A percentile compares a stretch with the other conserved stretches of the same genome.
phyloP scores from a whole-genome alignment of 2,797 vertebrate genomes.

The Acanthurus lineatus region DNA sequence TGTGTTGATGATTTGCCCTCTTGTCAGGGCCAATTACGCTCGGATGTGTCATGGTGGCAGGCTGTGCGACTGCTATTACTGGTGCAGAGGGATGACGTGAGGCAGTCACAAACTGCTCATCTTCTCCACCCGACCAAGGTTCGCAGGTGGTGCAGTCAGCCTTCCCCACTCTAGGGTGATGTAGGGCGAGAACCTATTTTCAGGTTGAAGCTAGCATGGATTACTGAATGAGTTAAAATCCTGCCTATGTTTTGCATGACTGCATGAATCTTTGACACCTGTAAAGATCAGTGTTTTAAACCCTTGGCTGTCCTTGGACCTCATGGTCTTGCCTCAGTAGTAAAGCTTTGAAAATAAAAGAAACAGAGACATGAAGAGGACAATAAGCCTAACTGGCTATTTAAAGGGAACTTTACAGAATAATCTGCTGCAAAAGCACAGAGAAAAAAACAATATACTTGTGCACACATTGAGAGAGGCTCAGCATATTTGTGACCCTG shows the following conservation, averaged over 20 bases:
- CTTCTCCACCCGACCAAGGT: slow-evolving; percentile 66
- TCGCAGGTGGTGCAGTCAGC: slow-evolving; percentile 68
- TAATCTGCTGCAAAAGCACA: neutral
- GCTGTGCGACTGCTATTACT: slow-evolving; percentile 84
- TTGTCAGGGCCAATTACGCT: slow-evolving; percentile 99
- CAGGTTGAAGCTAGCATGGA: slow-evolving; percentile 58
- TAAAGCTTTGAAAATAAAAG: neutral
- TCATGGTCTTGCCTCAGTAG: neutral
- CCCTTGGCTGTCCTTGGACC: neutral
- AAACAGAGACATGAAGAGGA: neutral
- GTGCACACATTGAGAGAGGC: slow-evolving; percentile 30
- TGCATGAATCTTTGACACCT: slow-evolving; percentile 21
- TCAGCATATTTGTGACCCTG: slow-evolving; percentile 57
- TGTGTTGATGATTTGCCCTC: slow-evolving; percentile 96
- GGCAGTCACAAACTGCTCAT: slow-evolving; percentile 45
- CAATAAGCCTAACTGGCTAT: neutral
- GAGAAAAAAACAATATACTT: neutral
- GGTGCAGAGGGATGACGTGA: slow-evolving; percentile 72
- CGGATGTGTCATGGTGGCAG: slow-evolving; percentile 91
- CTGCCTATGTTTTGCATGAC: slow-evolving; percentile 14
- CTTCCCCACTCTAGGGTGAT: slow-evolving; percentile 57
- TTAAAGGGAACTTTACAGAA: neutral
- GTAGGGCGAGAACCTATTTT: slow-evolving; percentile 66
- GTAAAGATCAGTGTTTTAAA: slow-evolving; percentile 16
- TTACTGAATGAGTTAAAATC: slow-evolving; percentile 40